phyloP scores from a whole-genome alignment of 2,113 vertebrate species.

The Phylloscopus trochilus region DNA sequence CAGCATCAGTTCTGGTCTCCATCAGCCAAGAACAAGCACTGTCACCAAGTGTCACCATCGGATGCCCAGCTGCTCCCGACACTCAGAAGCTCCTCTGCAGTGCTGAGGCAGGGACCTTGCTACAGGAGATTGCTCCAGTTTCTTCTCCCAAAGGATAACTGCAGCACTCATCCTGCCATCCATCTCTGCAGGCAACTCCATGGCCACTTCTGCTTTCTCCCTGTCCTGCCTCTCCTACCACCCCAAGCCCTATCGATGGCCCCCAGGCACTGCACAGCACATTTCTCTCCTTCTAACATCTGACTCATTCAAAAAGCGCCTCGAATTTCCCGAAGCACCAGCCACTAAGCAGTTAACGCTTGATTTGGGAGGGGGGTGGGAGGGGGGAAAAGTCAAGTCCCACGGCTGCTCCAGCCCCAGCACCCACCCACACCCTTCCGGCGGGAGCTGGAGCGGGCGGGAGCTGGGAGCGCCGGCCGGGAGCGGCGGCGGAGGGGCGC shows the following conservation, averaged over 20 bases:
- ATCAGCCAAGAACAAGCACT: background rate
- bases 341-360: background rate
- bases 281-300: background rate
- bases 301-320: background rate
- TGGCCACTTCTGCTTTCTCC: background rate
- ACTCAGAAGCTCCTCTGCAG: background rate
- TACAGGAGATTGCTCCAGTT: background rate
- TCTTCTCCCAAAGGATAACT: background rate
- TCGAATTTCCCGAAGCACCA: background rate
- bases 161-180: background rate
- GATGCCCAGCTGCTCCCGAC: background rate
- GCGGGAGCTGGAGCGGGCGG: background rate
- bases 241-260: background rate
- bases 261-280: background rate
- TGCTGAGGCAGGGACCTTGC: background rate
- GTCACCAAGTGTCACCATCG: background rate
- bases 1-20: background rate
- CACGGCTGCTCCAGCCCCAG: background rate
- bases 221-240: background rate
- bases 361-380: background rate
- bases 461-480: background rate
- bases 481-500: background rate
- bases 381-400: background rate
- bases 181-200: background rate
- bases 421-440: constrained; percentile 41